These are phyloP conservation scores for Onychomys leucogaster DNA, from an alignment of 2,797 vertebrate genomes.

Conservation along the genomic window DNA sequence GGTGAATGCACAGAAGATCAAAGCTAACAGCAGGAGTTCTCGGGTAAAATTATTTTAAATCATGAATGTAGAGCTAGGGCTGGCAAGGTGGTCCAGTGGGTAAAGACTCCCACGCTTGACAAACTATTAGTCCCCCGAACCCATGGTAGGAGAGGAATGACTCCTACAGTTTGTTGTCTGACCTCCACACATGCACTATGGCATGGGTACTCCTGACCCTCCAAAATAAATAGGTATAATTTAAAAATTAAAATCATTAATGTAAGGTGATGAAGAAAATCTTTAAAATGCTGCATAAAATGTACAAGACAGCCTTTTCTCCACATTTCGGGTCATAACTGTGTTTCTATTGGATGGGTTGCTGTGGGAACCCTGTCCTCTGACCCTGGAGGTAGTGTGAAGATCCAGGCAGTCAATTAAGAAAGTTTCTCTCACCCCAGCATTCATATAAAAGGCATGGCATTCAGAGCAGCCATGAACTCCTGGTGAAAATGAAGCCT, in stretches of 20 bases:
- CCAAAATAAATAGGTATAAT: background rate
- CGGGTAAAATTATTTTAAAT: background rate
- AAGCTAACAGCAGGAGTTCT: background rate
- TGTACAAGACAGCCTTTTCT: background rate
- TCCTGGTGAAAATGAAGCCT: conserved; percentile 1
- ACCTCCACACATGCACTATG: background rate
- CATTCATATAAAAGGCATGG: background rate
- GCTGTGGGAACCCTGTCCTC: background rate
- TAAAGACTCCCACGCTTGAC: background rate
- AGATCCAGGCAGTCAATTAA: background rate
- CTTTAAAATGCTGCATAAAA: conserved; percentile 5
- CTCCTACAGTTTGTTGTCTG: background rate
- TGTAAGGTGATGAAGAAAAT: conserved; percentile 12
- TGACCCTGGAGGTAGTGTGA: conserved; percentile 16
- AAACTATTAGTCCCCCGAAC: too few relatives aligned
- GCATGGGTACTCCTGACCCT: background rate
- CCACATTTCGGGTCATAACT: background rate
- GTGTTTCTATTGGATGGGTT: background rate
- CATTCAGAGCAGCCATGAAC: background rate
- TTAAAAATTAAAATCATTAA: background rate
- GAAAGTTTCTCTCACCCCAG: background rate
- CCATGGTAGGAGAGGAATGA: background rate
- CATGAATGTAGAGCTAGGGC: background rate
- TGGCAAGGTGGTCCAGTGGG: too few relatives aligned
- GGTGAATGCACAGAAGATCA: background rate